Base-by-base conservation (phyloP, 2,113 vertebrate species). In the Agapornis roseicollis region DNA sequence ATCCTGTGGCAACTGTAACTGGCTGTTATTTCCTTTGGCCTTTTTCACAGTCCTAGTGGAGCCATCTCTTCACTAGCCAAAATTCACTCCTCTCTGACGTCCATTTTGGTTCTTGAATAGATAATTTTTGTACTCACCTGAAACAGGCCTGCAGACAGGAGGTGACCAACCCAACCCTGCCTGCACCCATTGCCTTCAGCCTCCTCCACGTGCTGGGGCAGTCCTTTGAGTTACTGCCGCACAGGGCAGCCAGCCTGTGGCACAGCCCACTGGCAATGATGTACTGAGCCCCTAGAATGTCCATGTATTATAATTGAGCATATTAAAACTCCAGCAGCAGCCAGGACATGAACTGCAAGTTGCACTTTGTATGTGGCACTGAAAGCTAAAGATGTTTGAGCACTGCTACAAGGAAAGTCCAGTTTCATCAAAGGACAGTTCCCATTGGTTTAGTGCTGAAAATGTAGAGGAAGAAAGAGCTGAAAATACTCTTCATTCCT, bases 231-330 rank as follows among this genome's bases (percentile, higher is more conserved):
- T 35, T 17, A 14, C 53, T 68, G 63, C 63, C 64, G 35, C 3
- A 1, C 19, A 44, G 27, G 29, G 10, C 60, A 73, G 49, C 25
- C 60, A 80, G 46, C n/a, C 74, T 27, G 28, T 29, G 49, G 69
- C 10, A 74, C 28, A 52, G 80, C 27, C 23, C 25, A 7, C 27
- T 11, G 58, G 19, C 20, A 65, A 35, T 2, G 10, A 60, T 3
- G 1, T 7, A 25, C 8, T 18, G 33, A 37, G 14, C 1, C 10
- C 12, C 20, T 24, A 22, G 13, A 60, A 31, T 52, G 68, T 29
- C n/a, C 3, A 0, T n/a, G 6, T 23, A 11, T 29, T 61, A 55
- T 50, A 71, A 79, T 0, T 4, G 9, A 85, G 68, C 3, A 23
- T 33, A 39, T 55, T 42, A 27, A 50, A 82, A n/a, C 27, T 90